A percentile compares a stretch with the other conserved stretches of the same genome.
Evolutionary conservation across 1,140 invertebrate genomes (phyloP).

Genomic region (Eumeta japonica): DNA sequence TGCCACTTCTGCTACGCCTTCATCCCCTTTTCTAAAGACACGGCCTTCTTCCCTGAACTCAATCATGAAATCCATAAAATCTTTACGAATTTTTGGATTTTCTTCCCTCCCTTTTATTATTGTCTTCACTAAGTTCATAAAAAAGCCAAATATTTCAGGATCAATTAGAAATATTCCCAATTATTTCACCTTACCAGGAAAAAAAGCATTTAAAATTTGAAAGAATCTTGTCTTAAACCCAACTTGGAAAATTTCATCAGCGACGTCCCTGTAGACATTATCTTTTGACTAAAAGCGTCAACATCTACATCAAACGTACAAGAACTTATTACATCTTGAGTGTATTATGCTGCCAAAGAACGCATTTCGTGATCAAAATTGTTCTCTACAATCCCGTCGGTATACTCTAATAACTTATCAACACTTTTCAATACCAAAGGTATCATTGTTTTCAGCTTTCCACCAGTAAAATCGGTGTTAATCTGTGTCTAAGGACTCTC

Average conservation of each 20-base stretch:
- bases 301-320: too few relatives aligned
- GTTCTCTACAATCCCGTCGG: too few relatives aligned
- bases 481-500: too few relatives aligned
- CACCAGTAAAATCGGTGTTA: too few relatives aligned
- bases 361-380: conserved; percentile 37
- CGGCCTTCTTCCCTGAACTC: too few relatives aligned
- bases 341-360: too few relatives aligned
- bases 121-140: conserved; percentile 23
- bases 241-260: conserved; percentile 46
- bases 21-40: conserved; percentile 5
- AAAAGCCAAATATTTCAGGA: conserved; percentile 18
- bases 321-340: too few relatives aligned
- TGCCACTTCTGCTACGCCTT: conserved; percentile 7
- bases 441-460: too few relatives aligned
- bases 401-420: too few relatives aligned
- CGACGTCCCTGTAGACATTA: too few relatives aligned
- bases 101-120: conserved; percentile 39
- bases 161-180: conserved; percentile 13
- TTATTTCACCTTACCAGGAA: conserved; percentile 11
- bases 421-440: conserved; percentile 29
- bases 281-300: too few relatives aligned
- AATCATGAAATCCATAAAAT: too few relatives aligned
- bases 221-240: conserved; percentile 14
- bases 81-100: conserved; percentile 52
- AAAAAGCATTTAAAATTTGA: conserved; percentile 11